Evolutionary conservation across 2,797 vertebrate genomes (phyloP), one percentile per base, ranked within the genome.

Genomic region (Notoglanidium macrostoma): DNA sequence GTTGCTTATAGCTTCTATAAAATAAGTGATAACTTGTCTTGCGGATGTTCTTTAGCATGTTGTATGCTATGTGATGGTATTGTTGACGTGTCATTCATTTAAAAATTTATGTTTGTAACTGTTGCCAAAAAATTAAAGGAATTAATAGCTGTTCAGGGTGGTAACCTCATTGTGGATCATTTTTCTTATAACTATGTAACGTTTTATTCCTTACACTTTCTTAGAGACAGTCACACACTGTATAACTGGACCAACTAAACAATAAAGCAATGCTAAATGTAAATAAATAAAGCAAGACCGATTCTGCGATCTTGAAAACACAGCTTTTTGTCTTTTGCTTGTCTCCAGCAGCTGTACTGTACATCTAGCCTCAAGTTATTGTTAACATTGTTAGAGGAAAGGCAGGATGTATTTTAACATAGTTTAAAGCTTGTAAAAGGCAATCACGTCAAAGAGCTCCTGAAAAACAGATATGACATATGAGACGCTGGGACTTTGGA

Each of bases 401-500:
- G 19, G 29, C 65, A 54, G 46, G 2, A 35, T 67, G 59, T 82
- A 82, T 78, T 84, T 57, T 68, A 87, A 83, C 49, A 54, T 51
- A 14, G 29, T 63, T 81, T 74, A 83, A 82, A 77, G 46, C 59
- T 83, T 76, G 59, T 76, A 67, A 76, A 87, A 68, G 61, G 35
- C 35, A 78, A 76, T 74, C n/a, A n/a, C 35, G 67, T 54, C 3
- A 7, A 77, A 49, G 21, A 83, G 21, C 51, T 49, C 59, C 72
- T 67, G 86, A 35, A 84, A 40, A 83, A 83, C 63, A 54, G 63
- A 44, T 68, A 68, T 83, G 29, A 83, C 46, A 68, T 68, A 81
- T 81, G 55, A 44, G 79, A 82, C 1, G 6, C 59, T 54, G 29
- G 29, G 81, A 83, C 81, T 83, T 83, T 83, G 81, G 63, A 84